Evolutionary conservation across 2,113 vertebrate genomes (phyloP).

Genomic region (Syngnathus scovelli): DNA sequence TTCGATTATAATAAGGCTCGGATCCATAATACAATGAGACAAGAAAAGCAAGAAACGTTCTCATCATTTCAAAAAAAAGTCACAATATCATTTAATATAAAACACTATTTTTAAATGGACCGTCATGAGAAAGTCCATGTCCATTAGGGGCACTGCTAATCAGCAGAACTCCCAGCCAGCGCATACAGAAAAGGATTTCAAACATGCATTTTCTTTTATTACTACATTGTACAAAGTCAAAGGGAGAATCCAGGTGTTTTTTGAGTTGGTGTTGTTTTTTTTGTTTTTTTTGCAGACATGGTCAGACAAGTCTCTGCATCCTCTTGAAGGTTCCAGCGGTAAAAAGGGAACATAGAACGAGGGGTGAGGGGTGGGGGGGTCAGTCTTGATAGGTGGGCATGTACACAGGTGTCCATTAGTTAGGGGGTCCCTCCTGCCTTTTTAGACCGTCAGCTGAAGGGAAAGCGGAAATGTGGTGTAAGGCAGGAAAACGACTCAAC

Average conservation of each 20-base stretch:
- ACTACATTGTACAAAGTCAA: conserved; percentile 71
- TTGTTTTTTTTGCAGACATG: conserved; percentile 34
- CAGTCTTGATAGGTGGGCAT: conserved; percentile 69
- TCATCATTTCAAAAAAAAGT: conserved; percentile 69
- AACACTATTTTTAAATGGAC: conserved; percentile 69
- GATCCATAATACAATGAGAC: conserved; percentile 1
- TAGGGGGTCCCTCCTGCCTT: conserved; percentile 59
- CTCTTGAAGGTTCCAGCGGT: conserved; percentile 62
- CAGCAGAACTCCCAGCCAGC: conserved; percentile 52
- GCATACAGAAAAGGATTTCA: conserved; percentile 68
- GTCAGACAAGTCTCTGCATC: conserved; percentile 59
- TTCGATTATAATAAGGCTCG: background rate
- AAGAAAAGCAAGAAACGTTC: conserved; percentile 10
- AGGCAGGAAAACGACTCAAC: conserved; percentile 68
- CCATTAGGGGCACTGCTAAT: conserved; percentile 35
- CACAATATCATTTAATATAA: conserved; percentile 80
- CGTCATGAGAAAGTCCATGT: conserved; percentile 56
- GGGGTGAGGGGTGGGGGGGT: conserved; percentile 24
- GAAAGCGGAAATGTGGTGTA: conserved; percentile 71
- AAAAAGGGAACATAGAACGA: conserved; percentile 26
- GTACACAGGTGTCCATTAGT: conserved; percentile 70
- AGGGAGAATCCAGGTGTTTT: conserved; percentile 47
- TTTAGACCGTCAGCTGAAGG: conserved; percentile 76
- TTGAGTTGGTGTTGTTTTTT: conserved; percentile 23
- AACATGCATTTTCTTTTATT: conserved; percentile 69